These are phyloP conservation scores for Cataglyphis cursor DNA, from an alignment of 2,888 invertebrate species.

Conservation along the genomic window DNA sequence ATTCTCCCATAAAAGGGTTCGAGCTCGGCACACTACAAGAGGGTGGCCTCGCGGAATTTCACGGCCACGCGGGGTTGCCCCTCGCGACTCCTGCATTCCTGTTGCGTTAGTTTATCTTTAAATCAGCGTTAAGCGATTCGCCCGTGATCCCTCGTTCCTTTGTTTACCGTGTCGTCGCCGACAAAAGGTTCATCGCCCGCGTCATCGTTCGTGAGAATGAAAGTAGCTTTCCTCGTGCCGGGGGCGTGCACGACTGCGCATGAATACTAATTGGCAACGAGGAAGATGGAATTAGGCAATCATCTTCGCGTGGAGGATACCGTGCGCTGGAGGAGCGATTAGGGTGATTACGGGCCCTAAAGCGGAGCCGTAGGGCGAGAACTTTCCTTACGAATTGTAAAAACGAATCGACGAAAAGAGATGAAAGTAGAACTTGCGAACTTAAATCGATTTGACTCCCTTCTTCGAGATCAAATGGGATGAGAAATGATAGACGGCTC, in stretches of 20 bases:
- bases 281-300: constrained; percentile 82
- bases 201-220: constrained; percentile 1
- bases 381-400: not conserved
- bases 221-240: not conserved
- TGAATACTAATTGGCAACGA: constrained; percentile 83
- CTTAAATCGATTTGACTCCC: not conserved
- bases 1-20: constrained; percentile 71
- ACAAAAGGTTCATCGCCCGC: constrained; percentile 15
- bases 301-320: constrained; percentile 78
- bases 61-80: constrained; percentile 36
- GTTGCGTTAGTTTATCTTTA: constrained; percentile 82
- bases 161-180: constrained; percentile 55
- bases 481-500: not conserved
- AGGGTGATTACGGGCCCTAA: constrained; percentile 36
- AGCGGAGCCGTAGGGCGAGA: not conserved
- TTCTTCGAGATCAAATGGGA: not conserved
- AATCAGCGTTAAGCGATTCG: constrained; percentile 74
- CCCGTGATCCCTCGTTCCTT: constrained; percentile 37
- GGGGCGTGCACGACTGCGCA: constrained; percentile 51
- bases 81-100: constrained; percentile 80
- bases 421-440: not conserved
- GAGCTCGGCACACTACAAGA: constrained; percentile 49
- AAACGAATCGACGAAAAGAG: not conserved
- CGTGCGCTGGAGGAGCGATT: constrained; percentile 47
- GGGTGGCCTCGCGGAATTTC: constrained; percentile 64